These are phyloP conservation scores for Troilus luridus DNA, from an alignment of 2,888 invertebrate species.

Conservation along the genomic window DNA sequence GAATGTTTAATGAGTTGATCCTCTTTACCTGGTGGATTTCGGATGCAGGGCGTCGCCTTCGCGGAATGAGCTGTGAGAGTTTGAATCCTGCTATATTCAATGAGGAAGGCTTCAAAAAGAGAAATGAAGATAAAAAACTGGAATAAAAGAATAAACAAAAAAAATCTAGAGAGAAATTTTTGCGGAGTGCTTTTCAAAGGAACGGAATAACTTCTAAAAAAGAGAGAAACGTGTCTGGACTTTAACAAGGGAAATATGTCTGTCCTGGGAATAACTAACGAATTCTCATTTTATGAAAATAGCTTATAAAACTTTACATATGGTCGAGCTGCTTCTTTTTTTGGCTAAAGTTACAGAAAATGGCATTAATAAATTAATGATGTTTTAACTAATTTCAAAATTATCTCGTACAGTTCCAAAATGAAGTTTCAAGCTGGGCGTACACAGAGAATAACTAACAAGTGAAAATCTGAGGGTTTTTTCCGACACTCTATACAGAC, in stretches of 20 bases:
- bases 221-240: slow-evolving; percentile 16
- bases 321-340: neutral
- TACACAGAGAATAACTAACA: too few species aligned
- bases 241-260: slow-evolving; percentile 41
- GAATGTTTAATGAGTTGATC: slow-evolving; percentile 57
- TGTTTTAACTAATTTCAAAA: neutral
- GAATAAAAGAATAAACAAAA: slow-evolving; percentile 20
- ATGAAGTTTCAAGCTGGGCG: too few species aligned
- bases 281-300: neutral
- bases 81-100: slow-evolving; percentile 33
- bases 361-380: neutral
- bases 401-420: too few species aligned
- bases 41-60: slow-evolving; percentile 10
- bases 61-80: slow-evolving; percentile 11
- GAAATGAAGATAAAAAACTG: neutral
- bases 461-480: too few species aligned
- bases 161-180: slow-evolving; percentile 9
- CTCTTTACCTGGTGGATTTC: neutral
- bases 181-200: slow-evolving; percentile 33
- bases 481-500: too few species aligned
- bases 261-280: neutral
- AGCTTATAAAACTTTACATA: neutral
- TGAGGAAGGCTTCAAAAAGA: neutral
- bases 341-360: neutral
- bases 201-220: slow-evolving; percentile 22